phyloP scores from a whole-genome alignment of 2,113 vertebrate species.

The Rhodinocichla rosea region DNA sequence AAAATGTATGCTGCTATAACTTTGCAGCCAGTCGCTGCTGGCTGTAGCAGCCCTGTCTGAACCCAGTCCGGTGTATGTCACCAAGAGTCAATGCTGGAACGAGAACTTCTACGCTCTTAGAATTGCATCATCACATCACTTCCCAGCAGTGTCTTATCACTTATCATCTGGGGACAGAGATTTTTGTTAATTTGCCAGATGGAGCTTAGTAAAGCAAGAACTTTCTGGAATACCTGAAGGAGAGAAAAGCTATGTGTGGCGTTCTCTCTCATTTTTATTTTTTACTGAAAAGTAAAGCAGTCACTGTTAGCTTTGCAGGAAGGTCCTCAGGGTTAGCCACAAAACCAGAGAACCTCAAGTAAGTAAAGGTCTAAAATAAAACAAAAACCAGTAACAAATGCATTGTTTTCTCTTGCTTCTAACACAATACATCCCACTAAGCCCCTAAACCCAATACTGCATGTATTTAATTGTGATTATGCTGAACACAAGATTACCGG shows the following conservation, averaged over 20 bases:
- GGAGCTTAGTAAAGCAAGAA: background rate
- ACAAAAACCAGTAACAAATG: background rate
- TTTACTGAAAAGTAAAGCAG: conserved; percentile 20
- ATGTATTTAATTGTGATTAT: conserved; percentile 56
- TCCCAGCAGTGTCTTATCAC: conserved; percentile 3
- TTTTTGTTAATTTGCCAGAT: background rate
- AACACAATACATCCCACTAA: conserved; percentile 49
- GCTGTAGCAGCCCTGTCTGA: background rate
- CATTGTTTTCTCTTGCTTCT: conserved; percentile 59
- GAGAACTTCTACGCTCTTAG: background rate
- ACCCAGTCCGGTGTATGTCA: background rate
- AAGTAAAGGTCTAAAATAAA: conserved; percentile 47
- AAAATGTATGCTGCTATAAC: background rate
- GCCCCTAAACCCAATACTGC: conserved; percentile 34
- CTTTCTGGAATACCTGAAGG: background rate
- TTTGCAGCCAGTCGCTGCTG: background rate
- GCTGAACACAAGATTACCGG: conserved; percentile 38
- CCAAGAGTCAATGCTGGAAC: background rate
- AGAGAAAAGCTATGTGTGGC: background rate
- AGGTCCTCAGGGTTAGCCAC: background rate
- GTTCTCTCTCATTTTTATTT: background rate
- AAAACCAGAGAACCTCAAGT: conserved; percentile 20
- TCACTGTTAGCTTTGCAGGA: background rate
- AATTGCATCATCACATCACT: background rate
- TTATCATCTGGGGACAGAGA: background rate